Conservation (phyloP, 2,797 vertebrate species). For the Hypotaenidia philippensis region DNA sequence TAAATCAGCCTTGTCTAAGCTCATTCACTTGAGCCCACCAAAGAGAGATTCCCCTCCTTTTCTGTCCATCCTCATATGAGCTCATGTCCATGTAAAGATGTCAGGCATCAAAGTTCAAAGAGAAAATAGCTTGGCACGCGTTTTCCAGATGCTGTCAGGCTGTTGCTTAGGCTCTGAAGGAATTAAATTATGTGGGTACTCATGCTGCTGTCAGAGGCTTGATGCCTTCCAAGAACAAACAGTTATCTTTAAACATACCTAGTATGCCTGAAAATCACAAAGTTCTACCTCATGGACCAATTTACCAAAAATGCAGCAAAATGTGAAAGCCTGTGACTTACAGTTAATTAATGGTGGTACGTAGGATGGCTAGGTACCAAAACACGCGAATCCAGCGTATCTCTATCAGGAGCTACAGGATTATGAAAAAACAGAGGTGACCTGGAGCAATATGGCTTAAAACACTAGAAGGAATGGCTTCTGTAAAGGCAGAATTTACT, state of each 20-base stretch:
- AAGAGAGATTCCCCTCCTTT: constrained; percentile 37
- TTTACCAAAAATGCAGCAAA: neutral
- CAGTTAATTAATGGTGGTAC: neutral
- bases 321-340: neutral
- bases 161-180: constrained; percentile 46
- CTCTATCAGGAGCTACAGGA: neutral
- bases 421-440: neutral
- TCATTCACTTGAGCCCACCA: constrained; percentile 49
- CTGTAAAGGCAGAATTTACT: neutral
- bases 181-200: constrained; percentile 59
- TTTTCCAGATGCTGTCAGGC: constrained; percentile 58
- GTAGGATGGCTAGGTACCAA: neutral
- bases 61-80: constrained; percentile 52
- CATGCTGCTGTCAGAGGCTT: constrained; percentile 9
- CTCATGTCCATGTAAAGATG: constrained; percentile 57
- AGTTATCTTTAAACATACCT: neutral
- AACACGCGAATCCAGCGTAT: neutral
- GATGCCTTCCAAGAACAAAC: constrained; percentile 1
- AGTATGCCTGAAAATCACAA: neutral
- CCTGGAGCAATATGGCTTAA: neutral
- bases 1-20: constrained; percentile 63
- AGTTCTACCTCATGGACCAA: neutral
- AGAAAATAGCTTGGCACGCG: constrained; percentile 39
- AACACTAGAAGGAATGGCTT: neutral
- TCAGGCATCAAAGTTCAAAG: constrained; percentile 63